Percentiles rank a stretch among this genome's conserved stretches.
These are phyloP conservation scores for Campopleginae sp. DNA, from an alignment of 2,888 invertebrate genomes.

Conservation along the genomic window DNA sequence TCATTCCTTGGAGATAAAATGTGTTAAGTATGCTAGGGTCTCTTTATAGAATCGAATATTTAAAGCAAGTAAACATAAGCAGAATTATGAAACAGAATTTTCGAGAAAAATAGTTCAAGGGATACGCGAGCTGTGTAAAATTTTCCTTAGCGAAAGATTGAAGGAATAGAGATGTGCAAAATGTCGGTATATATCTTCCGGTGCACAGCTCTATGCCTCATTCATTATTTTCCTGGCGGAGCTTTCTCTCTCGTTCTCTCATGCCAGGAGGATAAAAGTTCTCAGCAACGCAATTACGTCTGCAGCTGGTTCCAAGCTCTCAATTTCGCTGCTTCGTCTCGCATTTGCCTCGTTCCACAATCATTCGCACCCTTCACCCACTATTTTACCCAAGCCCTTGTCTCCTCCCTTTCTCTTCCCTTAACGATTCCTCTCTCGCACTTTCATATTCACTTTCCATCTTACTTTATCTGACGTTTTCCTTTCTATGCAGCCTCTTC, in stretches of 20 bases:
- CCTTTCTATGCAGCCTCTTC: slow-evolving; percentile 42
- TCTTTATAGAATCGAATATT: slow-evolving; percentile 3
- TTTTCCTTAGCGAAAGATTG: background rate
- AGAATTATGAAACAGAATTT: slow-evolving; percentile 22
- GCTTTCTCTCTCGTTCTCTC: slow-evolving; percentile 45
- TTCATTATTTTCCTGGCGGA: slow-evolving; percentile 83
- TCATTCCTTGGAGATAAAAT: background rate
- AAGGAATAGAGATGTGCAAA: slow-evolving; percentile 56
- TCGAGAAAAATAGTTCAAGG: slow-evolving; percentile 17
- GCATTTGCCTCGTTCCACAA: slow-evolving; percentile 63
- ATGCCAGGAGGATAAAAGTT: slow-evolving; percentile 81
- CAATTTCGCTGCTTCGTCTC: slow-evolving; percentile 60
- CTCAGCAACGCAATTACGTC: slow-evolving; percentile 83
- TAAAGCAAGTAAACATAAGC: slow-evolving; percentile 16
- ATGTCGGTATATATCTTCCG: slow-evolving; percentile 67
- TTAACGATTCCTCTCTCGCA: slow-evolving; percentile 50
- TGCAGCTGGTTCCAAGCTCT: slow-evolving; percentile 74
- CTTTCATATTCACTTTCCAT: slow-evolving; percentile 32
- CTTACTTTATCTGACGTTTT: slow-evolving; percentile 44
- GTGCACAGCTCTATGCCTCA: slow-evolving; percentile 74
- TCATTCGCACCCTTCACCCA: slow-evolving; percentile 57
- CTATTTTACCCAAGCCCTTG: slow-evolving; percentile 58
- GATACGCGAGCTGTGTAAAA: slow-evolving; percentile 1
- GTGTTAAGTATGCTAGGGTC: background rate
- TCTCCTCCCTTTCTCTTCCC: background rate